phyloP scores from a whole-genome alignment of 2,888 invertebrate species.

The Acronicta alni region DNA sequence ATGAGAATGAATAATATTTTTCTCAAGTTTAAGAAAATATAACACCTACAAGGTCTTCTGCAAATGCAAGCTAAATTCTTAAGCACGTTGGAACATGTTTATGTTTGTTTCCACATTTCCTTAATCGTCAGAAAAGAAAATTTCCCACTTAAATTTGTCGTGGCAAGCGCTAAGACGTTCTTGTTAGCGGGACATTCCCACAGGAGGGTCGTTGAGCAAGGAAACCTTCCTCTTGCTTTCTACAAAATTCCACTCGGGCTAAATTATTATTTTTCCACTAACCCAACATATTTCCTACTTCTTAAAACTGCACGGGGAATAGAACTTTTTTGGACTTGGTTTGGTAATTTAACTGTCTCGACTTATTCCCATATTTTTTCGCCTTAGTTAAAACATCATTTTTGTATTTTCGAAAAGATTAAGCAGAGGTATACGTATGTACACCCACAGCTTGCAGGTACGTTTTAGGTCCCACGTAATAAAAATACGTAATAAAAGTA shows the following conservation, averaged over 20 bases:
- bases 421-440: no score
- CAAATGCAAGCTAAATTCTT: slow-evolving; percentile 36
- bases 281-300: slow-evolving; percentile 34
- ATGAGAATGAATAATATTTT: no score
- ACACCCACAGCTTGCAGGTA: no score
- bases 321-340: slow-evolving; percentile 12
- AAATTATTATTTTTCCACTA: slow-evolving; percentile 43
- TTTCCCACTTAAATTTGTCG: slow-evolving; percentile 56
- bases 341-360: background rate
- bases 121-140: slow-evolving; percentile 50
- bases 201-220: slow-evolving; percentile 52
- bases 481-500: no score
- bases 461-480: no score
- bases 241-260: slow-evolving; percentile 39
- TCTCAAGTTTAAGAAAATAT: no score
- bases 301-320: slow-evolving; percentile 12
- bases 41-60: background rate
- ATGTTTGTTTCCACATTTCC: slow-evolving; percentile 48
- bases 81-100: slow-evolving; percentile 41
- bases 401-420: no score
- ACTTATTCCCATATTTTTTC: no score
- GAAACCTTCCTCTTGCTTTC: slow-evolving; percentile 48
- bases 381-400: no score
- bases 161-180: slow-evolving; percentile 58
- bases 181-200: slow-evolving; percentile 53